phyloP scores from a whole-genome alignment of 2,797 vertebrate species.

The Enteromius treurensis region DNA sequence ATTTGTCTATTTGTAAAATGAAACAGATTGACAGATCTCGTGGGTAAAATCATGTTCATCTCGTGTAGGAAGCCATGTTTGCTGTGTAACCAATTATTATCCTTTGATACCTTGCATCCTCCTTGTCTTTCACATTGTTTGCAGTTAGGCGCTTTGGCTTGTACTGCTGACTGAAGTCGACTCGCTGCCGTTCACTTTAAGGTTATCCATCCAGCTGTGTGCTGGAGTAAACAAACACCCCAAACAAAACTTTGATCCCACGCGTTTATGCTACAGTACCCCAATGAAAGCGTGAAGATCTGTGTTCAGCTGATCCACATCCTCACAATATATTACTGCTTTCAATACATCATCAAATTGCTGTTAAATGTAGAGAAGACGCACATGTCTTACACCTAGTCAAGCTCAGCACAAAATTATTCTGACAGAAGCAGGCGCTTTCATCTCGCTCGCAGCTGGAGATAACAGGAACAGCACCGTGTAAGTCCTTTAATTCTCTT shows the following conservation, averaged over 20 bases:
- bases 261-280: neutral
- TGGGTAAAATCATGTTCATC: no score
- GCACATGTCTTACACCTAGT: neutral
- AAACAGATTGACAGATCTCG: neutral
- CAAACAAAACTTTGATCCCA: conserved; percentile 35
- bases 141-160: conserved; percentile 7
- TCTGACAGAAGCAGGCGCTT: conserved; percentile 26
- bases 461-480: conserved; percentile 2
- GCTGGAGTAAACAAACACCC: conserved; percentile 16
- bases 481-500: conserved; percentile 9
- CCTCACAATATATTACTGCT: neutral
- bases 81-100: neutral
- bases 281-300: neutral
- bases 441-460: conserved; percentile 20
- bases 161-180: conserved; percentile 30
- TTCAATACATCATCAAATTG: neutral
- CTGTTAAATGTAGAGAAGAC: neutral
- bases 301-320: neutral
- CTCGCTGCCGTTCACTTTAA: neutral
- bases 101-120: conserved; percentile 12
- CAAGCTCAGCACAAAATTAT: neutral
- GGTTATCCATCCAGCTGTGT: conserved; percentile 25
- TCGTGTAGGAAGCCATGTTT: conserved; percentile 15
- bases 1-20: neutral
- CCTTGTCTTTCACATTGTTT: conserved; percentile 11